Conservation (phyloP, 2,888 invertebrate genomes). For the Drosophila mimica region DNA sequence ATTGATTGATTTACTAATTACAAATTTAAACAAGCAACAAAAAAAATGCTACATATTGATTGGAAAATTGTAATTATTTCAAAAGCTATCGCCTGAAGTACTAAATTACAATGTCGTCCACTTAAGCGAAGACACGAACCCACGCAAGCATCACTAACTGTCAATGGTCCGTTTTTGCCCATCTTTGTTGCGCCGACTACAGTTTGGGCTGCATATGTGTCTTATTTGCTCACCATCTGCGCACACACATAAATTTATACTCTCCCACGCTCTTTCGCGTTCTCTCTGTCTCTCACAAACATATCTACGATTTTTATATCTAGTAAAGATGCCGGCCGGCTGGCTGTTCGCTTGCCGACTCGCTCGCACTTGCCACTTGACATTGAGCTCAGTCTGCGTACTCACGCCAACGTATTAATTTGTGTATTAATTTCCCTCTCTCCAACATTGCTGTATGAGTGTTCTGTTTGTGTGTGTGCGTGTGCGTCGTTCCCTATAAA, state of each 20-base stretch:
- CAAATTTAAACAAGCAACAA: not conserved
- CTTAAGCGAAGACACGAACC: slow-evolving; percentile 49
- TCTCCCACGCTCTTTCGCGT: slow-evolving; percentile 41
- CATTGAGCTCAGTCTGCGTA: slow-evolving; percentile 52
- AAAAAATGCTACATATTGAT: not conserved
- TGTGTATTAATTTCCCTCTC: slow-evolving; percentile 37
- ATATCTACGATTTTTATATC: slow-evolving; percentile 24
- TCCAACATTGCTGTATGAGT: slow-evolving; percentile 26
- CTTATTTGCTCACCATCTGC: slow-evolving; percentile 34
- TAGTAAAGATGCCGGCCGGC: slow-evolving; percentile 58
- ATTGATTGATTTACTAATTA: not conserved
- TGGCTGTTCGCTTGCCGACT: slow-evolving; percentile 34
- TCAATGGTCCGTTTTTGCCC: not conserved
- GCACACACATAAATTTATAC: slow-evolving; percentile 7
- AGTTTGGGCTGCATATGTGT: slow-evolving; percentile 32
- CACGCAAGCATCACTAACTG: slow-evolving; percentile 9
- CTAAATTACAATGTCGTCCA: not conserved
- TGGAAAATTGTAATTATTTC: not conserved
- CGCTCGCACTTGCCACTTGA: slow-evolving; percentile 63
- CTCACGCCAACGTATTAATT: slow-evolving; percentile 36
- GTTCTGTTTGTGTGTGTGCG: slow-evolving; percentile 15
- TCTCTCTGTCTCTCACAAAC: not conserved
- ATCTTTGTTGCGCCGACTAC: slow-evolving; percentile 15
- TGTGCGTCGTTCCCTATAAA: slow-evolving; percentile 50
- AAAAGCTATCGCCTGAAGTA: not conserved